Conservation (phyloP, 2,888 invertebrate genomes). For the Sycophila texana region DNA sequence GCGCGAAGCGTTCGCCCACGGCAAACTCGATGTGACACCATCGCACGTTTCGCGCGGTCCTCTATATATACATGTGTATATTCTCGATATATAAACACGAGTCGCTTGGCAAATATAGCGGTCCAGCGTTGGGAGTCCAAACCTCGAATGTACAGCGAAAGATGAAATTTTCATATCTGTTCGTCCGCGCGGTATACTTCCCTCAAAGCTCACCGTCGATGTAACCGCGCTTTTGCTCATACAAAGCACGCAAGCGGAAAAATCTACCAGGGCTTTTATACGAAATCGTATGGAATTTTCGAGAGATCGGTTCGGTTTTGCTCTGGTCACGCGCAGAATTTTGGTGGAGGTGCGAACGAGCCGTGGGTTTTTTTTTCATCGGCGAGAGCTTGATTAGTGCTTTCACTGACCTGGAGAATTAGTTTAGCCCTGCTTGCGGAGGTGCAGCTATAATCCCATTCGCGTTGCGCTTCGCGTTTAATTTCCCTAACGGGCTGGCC, state of each 20-base stretch:
- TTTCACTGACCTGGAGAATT: constrained; percentile 57
- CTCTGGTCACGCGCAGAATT: too few relatives aligned
- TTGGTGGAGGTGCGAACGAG: too few relatives aligned
- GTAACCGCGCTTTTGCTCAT: neutral
- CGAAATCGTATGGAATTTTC: too few relatives aligned
- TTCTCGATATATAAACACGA: constrained; percentile 18
- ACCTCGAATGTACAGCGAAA: neutral
- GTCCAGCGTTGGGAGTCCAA: neutral
- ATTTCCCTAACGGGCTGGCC: constrained; percentile 65
- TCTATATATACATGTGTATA: neutral
- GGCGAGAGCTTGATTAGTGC: constrained; percentile 51
- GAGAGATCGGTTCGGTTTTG: too few relatives aligned
- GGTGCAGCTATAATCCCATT: constrained; percentile 63
- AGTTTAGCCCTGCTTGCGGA: constrained; percentile 61
- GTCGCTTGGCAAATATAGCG: neutral
- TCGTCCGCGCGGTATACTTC: neutral
- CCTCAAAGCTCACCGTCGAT: too few relatives aligned
- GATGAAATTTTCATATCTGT: constrained; percentile 14
- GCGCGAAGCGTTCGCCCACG: neutral
- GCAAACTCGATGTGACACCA: constrained; percentile 20
- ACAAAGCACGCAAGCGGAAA: neutral
- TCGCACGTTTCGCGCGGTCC: neutral
- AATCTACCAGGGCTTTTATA: neutral
- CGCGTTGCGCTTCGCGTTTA: constrained; percentile 62
- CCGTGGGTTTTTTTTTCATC: too few relatives aligned